phyloP scores from a whole-genome alignment of 2,113 vertebrate species.

The Leptodactylus fuscus region DNA sequence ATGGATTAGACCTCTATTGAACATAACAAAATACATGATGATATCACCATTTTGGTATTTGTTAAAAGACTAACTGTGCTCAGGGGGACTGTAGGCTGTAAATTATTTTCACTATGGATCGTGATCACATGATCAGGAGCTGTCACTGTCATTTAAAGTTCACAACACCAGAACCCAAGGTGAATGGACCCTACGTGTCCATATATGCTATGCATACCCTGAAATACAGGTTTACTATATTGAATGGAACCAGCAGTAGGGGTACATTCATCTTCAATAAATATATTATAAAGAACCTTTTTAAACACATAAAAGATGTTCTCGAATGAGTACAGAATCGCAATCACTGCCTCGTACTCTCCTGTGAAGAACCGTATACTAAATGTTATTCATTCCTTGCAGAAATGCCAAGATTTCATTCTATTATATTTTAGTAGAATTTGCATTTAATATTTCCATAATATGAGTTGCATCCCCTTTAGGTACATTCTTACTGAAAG shows the following conservation, averaged over 20 bases:
- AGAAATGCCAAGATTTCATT: neutral
- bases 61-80: no score
- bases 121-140: no score
- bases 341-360: neutral
- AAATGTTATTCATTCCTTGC: neutral
- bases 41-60: no score
- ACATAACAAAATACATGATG: no score
- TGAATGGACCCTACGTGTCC: no score
- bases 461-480: neutral
- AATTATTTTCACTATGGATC: no score
- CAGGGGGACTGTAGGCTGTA: no score
- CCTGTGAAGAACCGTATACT: neutral
- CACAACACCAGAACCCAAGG: no score
- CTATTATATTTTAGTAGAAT: neutral
- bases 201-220: no score
- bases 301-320: neutral
- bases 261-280: neutral
- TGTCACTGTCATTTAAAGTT: no score
- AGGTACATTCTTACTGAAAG: neutral
- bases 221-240: no score
- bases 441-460: neutral
- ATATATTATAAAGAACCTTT: neutral
- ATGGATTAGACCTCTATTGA: neutral
- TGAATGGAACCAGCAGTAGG: no score
- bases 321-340: neutral